Evolutionary conservation across 2,888 invertebrate species (phyloP).

Genomic region (Cybosia mesomella): DNA sequence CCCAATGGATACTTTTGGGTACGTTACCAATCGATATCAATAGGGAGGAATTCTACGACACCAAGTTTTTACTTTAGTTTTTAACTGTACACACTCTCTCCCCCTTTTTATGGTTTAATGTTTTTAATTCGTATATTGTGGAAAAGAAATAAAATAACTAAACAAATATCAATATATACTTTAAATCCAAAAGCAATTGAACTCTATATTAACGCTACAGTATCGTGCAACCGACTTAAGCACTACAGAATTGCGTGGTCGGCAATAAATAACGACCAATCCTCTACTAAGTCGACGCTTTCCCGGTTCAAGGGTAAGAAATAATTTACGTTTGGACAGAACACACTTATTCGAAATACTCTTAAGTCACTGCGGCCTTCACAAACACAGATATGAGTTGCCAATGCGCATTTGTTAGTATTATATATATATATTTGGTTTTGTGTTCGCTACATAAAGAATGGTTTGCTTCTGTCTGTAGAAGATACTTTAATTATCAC

Average conservation of each 20-base stretch:
- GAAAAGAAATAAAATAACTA: too few species aligned
- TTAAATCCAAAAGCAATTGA: constrained; percentile 3
- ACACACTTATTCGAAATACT: constrained; percentile 36
- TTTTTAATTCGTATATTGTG: too few species aligned
- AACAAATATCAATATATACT: background rate
- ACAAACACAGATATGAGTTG: background rate
- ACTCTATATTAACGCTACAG: constrained; percentile 15
- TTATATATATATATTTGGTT: too few species aligned
- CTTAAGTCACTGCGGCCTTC: background rate
- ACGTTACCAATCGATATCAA: too few species aligned
- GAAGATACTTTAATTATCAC: too few species aligned
- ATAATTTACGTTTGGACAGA: constrained; percentile 53
- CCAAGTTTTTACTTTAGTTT: too few species aligned
- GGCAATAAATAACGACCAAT: constrained; percentile 60
- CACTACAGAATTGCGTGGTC: constrained; percentile 45
- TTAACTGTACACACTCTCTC: too few species aligned
- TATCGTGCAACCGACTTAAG: constrained; percentile 38
- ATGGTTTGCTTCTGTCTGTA: too few species aligned
- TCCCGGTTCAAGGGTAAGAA: constrained; percentile 52
- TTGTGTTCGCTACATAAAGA: too few species aligned
- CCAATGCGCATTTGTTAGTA: background rate
- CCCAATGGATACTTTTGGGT: too few species aligned
- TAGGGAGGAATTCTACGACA: too few species aligned
- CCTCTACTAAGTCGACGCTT: constrained; percentile 53
- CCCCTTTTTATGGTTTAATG: too few species aligned